Conservation (phyloP, 2,888 invertebrate species). For the Carcina quercana region DNA sequence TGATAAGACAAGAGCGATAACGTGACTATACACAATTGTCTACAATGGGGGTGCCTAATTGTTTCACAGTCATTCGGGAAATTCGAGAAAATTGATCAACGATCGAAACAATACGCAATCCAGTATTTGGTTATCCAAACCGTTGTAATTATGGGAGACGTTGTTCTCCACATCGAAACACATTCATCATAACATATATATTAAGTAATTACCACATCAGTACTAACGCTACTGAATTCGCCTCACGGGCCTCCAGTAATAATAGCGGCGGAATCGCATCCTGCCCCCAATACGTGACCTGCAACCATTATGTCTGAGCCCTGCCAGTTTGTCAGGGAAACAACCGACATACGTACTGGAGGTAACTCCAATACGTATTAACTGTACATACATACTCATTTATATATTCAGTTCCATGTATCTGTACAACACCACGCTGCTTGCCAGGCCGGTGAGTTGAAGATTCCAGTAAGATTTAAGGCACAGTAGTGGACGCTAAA, state of each 20-base stretch:
- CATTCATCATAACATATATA: conserved; percentile 1
- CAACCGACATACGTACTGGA: background rate
- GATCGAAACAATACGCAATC: too few species aligned
- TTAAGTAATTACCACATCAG: conserved; percentile 9
- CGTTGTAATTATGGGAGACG: too few species aligned
- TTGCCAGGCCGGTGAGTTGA: too few species aligned
- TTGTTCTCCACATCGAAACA: too few species aligned
- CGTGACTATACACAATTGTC: conserved; percentile 26
- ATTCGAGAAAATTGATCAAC: background rate
- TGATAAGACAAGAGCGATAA: conserved; percentile 35
- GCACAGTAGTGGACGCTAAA: too few species aligned
- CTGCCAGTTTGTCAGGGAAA: conserved; percentile 10
- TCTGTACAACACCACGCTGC: too few species aligned
- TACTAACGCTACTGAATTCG: conserved; percentile 9
- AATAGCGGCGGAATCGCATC: conserved; percentile 37
- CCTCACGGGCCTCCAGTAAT: conserved; percentile 24
- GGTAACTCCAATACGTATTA: too few species aligned
- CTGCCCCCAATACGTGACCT: conserved; percentile 40
- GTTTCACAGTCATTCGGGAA: background rate
- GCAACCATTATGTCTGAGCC: conserved; percentile 29
- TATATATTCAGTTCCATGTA: too few species aligned
- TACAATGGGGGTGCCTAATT: background rate
- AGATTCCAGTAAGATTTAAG: too few species aligned
- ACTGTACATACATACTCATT: too few species aligned
- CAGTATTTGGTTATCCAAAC: too few species aligned